A percentile compares a stretch with the other conserved stretches of the same genome.
Conservation (phyloP, 2,888 invertebrate species). For the Tetragnatha montana region DNA sequence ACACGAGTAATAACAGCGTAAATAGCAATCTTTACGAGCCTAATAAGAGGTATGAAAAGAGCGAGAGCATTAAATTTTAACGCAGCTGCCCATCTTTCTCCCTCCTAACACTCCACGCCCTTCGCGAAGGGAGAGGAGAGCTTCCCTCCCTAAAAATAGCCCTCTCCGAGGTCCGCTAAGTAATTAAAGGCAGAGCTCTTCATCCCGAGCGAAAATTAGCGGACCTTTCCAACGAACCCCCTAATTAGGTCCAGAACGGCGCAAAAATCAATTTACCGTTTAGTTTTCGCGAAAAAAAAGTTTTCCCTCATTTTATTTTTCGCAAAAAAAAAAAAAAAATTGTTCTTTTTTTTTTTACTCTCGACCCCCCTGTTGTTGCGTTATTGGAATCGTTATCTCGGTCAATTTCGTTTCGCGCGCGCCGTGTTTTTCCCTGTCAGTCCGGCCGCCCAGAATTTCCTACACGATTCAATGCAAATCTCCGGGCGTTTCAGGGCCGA, state of each 20-base stretch:
- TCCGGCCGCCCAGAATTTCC: too few species aligned
- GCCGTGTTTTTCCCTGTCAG: neutral
- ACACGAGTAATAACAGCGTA: too few species aligned
- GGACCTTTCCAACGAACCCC: conserved; percentile 9
- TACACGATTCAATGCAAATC: too few species aligned
- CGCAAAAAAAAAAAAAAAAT: conserved; percentile 25
- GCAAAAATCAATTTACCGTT: conserved; percentile 53
- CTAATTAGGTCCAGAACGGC: conserved; percentile 48
- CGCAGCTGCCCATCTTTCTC: too few species aligned
- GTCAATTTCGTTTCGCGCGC: conserved; percentile 51
- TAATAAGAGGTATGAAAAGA: too few species aligned
- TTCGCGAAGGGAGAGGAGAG: too few species aligned
- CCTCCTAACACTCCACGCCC: too few species aligned
- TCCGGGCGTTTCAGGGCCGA: too few species aligned
- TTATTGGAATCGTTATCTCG: conserved; percentile 52
- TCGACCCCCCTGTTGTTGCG: neutral
- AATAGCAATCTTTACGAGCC: too few species aligned
- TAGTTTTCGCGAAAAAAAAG: conserved; percentile 14
- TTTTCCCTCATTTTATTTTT: conserved; percentile 18
- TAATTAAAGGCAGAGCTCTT: conserved; percentile 47
- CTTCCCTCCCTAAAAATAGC: too few species aligned
- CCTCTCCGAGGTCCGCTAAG: neutral
- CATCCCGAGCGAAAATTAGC: conserved; percentile 11
- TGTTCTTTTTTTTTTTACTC: conserved; percentile 4
- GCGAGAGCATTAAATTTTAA: too few species aligned